These are phyloP conservation scores for Sarotherodon lohbergeri DNA, from an alignment of 2,113 vertebrate genomes.

Conservation along the genomic window DNA sequence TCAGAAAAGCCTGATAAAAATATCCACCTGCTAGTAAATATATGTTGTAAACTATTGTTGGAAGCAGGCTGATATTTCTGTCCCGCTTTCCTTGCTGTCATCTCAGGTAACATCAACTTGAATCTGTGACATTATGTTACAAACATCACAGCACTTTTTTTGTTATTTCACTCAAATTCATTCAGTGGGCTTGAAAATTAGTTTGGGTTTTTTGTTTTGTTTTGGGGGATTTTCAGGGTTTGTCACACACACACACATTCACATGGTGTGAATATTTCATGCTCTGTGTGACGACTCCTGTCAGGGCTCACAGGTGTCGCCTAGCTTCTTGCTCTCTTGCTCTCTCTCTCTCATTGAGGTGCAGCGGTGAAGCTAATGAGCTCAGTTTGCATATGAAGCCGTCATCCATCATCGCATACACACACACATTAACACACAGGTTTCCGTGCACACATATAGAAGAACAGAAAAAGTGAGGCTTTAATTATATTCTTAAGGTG, in stretches of 20 bases:
- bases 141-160: neutral
- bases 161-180: neutral
- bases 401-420: slow-evolving; percentile 10
- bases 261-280: slow-evolving; percentile 30
- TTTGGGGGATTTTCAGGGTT: neutral
- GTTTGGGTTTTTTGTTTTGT: neutral
- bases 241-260: neutral
- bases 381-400: slow-evolving; percentile 51
- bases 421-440: neutral
- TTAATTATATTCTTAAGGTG: neutral
- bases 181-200: neutral
- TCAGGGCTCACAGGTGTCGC: slow-evolving; percentile 3
- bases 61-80: neutral
- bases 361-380: slow-evolving; percentile 37
- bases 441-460: neutral
- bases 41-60: neutral
- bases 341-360: slow-evolving; percentile 20
- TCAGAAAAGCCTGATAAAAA: neutral
- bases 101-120: neutral
- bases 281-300: neutral
- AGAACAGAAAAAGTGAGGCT: neutral
- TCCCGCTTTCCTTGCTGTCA: neutral
- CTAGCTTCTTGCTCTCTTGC: neutral
- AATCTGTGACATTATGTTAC: neutral
- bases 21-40: neutral